These are phyloP conservation scores for Penaeus japonicus DNA, from an alignment of 1,140 invertebrate species.

Conservation along the genomic window DNA sequence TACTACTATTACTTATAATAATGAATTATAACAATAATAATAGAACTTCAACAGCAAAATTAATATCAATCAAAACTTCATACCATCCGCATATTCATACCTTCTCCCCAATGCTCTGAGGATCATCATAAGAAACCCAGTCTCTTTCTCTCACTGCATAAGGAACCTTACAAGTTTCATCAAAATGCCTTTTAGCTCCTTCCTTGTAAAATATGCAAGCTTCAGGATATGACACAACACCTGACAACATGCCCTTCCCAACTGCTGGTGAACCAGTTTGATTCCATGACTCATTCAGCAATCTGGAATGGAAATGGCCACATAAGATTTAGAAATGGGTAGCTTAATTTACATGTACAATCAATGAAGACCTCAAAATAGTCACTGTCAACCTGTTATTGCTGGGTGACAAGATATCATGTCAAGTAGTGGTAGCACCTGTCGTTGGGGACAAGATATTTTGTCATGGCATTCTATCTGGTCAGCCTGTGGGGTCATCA, in stretches of 20 bases:
- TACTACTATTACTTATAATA: no score
- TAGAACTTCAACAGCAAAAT: background rate
- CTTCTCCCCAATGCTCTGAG: conserved; percentile 77
- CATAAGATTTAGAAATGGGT: no score
- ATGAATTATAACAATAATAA: background rate
- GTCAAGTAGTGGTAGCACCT: no score
- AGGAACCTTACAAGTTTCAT: conserved; percentile 77
- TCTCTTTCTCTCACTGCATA: conserved; percentile 78
- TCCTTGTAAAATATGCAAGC: conserved; percentile 74
- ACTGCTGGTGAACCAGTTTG: conserved; percentile 75
- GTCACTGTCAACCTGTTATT: no score
- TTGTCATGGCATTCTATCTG: no score
- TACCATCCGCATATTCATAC: conserved; percentile 62
- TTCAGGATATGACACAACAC: conserved; percentile 76
- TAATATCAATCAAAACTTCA: background rate
- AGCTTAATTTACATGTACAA: no score
- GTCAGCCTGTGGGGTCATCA: no score
- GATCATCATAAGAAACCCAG: conserved; percentile 91
- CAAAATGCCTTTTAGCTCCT: conserved; percentile 69
- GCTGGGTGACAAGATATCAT: no score
- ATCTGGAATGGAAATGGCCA: conserved; percentile 61
- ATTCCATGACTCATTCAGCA: conserved; percentile 75
- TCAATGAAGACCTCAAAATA: no score
- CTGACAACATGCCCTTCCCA: conserved; percentile 75
- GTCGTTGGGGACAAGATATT: no score